Evolutionary conservation across 2,797 vertebrate species (phyloP).

Genomic region (Nannoperca australis): DNA sequence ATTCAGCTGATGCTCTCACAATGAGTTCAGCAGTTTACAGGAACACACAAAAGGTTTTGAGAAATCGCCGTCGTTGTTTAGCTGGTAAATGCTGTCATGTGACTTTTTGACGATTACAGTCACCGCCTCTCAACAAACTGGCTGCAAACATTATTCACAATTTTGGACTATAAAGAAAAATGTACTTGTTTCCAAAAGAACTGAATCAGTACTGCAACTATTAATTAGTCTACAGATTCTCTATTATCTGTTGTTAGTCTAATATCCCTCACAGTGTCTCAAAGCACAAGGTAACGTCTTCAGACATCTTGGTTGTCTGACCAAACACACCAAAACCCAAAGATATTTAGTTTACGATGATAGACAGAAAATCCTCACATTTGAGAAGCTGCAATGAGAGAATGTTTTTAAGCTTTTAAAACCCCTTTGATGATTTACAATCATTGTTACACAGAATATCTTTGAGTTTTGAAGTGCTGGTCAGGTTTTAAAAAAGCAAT

Average conservation of each 20-base stretch:
- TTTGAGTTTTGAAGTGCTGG: not conserved
- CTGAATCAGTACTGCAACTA: not conserved
- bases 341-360: not conserved
- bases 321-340: not conserved
- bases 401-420: not conserved
- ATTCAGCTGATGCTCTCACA: constrained; percentile 53
- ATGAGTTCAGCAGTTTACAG: constrained; percentile 54
- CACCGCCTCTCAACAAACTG: not conserved
- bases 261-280: not conserved
- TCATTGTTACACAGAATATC: not conserved
- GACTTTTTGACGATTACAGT: not conserved
- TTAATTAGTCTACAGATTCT: not conserved
- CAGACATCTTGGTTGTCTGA: not conserved
- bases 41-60: constrained; percentile 39
- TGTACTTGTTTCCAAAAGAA: not conserved
- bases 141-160: not conserved
- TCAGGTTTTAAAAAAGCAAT: not conserved
- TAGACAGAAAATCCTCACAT: not conserved
- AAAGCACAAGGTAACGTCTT: not conserved
- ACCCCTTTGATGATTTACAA: not conserved
- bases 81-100: constrained; percentile 2
- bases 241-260: too few species aligned
- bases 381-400: not conserved
- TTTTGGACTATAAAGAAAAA: not conserved
- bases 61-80: constrained; percentile 18